Evolutionary conservation across 2,888 invertebrate genomes (phyloP), one percentile per base, ranked within the genome.

Genomic region (Trachelus tabidus): DNA sequence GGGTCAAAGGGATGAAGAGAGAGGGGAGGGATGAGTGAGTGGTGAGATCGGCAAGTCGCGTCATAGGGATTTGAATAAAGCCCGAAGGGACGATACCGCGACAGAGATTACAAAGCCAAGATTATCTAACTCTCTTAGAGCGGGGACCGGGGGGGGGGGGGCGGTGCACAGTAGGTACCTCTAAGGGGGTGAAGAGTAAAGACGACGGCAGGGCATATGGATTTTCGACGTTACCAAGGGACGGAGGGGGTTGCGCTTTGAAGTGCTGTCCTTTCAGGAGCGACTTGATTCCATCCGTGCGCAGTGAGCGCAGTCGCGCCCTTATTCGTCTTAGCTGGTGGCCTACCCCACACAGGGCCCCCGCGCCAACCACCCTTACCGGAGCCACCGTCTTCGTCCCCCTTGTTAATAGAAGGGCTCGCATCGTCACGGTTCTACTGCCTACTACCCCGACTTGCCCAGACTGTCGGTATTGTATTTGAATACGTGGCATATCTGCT

Each of bases 401-500:
- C 56, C 89, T 89, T 86, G 89, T 90, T 89, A 90, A 89, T 89
- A 89, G 87, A 87, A 89, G 87, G 88, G 87, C 86, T 88, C 88
- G 87, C 83, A 84, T 81, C 83, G 85, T 68, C 78, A 68, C 35
- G 71, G 56, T 9, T 79, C 68, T 73, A 40, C 68, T 68, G 34
- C 75, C 80, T 80, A 79, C 82, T 80, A 77, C 73, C 81, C 81
- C 85, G 87, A 87, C 85, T 87, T 87, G 86, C 86, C 86, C 85
- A 88, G 87, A 86, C 88, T 85, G 85, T 85, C 85, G 86, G 87
- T 86, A 89, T 88, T 88, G 89, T 89, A 87, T 89, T 88, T 88
- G 89, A 90, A 90, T 90, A 89, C 90, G 89, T 89, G 90, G 87
- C 88, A 87, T 90, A 90, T 90, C 89, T 89, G 83, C 85, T 81